Base-by-base conservation (phyloP, 2,113 vertebrate genomes). In the Taurulus bubalis region DNA sequence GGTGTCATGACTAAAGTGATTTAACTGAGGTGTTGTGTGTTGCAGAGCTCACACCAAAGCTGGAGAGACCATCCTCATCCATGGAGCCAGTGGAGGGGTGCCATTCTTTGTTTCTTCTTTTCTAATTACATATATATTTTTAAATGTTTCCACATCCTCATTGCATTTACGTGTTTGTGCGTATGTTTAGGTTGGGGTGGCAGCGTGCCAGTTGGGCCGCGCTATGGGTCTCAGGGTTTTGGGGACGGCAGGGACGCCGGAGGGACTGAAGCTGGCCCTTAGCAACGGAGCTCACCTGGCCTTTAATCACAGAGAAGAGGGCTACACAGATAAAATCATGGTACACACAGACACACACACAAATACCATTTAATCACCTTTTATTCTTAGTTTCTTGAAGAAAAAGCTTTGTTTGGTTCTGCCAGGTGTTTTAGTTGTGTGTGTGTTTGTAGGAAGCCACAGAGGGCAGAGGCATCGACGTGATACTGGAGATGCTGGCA, bases 31-130 rank as follows among this genome's bases (percentile, higher is more conserved):
- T 74, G 30, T 82, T 42, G 28, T 75, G 32, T 83, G 18, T 56
- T 85, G 75, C 70, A 99, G 98, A 73, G 97, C 97, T 1, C 81
- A 7, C 30, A 91, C 83, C 58, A 97, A 92, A 84, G 85, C 97
- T 11, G 98, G 97, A 73, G 96, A 99, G 32, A 96, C 66, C 0
- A 95, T 98, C 60, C 94, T 99, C 9, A 88, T 99, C 75, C 98
- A 99, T 20, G 98, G 98, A 69, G 97, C 97, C 1, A 99, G 98
- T 58, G 98, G 98, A 24, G 98, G 97, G 76, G 98, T 99, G 89
- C 88, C 59, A 2, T 2, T 26, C 1, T 45, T 45, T n/a, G n/a
- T n/a, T n/a, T n/a, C n/a, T n/a, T n/a, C n/a, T 18, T 15, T 45
- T 56, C 9, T 10, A 45, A 34, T 26, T 11, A 14, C 14, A 42